These are phyloP conservation scores for Sinelater perroti DNA, from an alignment of 2,888 invertebrate genomes.

Conservation along the genomic window DNA sequence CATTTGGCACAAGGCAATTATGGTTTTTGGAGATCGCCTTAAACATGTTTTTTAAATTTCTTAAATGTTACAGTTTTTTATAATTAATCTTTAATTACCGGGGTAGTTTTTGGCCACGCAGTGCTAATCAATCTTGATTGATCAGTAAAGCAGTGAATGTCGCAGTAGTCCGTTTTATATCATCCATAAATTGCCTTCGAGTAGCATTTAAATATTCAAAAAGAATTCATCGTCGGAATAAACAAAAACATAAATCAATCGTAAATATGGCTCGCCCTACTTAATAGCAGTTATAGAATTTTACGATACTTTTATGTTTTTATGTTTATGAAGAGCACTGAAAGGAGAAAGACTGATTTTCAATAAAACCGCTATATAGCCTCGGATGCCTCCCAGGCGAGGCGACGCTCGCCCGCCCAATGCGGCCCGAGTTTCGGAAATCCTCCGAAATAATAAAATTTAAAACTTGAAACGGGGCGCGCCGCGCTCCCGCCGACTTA, in stretches of 20 bases:
- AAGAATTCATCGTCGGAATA: constrained; percentile 14
- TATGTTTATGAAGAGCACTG: neutral
- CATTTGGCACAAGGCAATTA: too few species aligned
- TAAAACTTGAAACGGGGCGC: constrained; percentile 14
- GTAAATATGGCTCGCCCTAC: constrained; percentile 21
- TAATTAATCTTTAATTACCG: too few species aligned
- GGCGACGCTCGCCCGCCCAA: neutral
- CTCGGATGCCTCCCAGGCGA: constrained; percentile 3
- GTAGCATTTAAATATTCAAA: constrained; percentile 18
- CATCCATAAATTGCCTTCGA: too few species aligned
- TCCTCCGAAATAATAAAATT: constrained; percentile 18
- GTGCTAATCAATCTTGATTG: too few species aligned
- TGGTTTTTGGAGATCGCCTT: too few species aligned
- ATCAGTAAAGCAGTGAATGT: too few species aligned
- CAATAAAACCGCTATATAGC: constrained; percentile 7
- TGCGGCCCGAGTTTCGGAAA: constrained; percentile 7
- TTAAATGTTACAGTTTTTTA: too few species aligned
- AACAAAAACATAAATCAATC: constrained; percentile 31
- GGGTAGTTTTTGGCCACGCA: too few species aligned
- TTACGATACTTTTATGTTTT: constrained; percentile 22
- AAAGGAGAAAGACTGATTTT: constrained; percentile 3
- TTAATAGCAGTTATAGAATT: constrained; percentile 15
- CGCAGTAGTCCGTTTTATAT: too few species aligned
- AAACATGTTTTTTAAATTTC: too few species aligned
- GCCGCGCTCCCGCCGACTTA: constrained; percentile 12